A percentile compares a stretch with the other conserved stretches of the same genome.
These are phyloP conservation scores for Xestobium rufovillosum DNA, from an alignment of 2,888 invertebrate species.

Conservation along the genomic window DNA sequence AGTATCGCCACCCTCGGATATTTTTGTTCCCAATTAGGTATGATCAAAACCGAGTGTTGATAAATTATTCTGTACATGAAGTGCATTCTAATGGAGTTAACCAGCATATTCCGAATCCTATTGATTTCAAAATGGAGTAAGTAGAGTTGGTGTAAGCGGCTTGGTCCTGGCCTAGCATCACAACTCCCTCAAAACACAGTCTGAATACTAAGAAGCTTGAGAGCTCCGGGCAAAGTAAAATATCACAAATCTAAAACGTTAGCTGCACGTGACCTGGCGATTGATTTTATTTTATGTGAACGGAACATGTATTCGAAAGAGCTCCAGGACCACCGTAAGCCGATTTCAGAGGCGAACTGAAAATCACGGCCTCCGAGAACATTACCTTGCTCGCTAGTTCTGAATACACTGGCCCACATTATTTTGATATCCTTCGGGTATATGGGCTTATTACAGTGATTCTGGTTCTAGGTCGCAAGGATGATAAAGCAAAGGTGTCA, in stretches of 20 bases:
- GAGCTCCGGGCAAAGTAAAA: constrained; percentile 38
- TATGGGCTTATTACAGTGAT: too few relatives aligned
- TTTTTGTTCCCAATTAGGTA: too few relatives aligned
- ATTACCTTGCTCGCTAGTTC: constrained; percentile 1
- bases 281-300: constrained; percentile 44
- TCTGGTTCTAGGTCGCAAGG: too few relatives aligned
- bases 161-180: constrained; percentile 27
- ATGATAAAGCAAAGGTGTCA: too few relatives aligned
- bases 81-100: constrained; percentile 4
- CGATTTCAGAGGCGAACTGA: neutral
- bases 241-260: constrained; percentile 46
- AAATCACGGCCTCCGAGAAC: neutral
- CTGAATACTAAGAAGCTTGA: neutral
- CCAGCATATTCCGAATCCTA: constrained; percentile 20
- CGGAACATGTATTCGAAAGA: constrained; percentile 34
- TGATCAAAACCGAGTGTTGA: too few relatives aligned
- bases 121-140: constrained; percentile 33
- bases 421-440: too few relatives aligned
- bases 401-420: too few relatives aligned
- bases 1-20: too few relatives aligned
- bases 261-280: constrained; percentile 44
- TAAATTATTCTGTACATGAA: neutral
- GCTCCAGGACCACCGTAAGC: constrained; percentile 16
- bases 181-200: constrained; percentile 13
- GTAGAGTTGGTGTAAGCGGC: constrained; percentile 31